Evolutionary conservation across 2,113 vertebrate genomes (phyloP).

Genomic region (Dicerorhinus sumatrensis): DNA sequence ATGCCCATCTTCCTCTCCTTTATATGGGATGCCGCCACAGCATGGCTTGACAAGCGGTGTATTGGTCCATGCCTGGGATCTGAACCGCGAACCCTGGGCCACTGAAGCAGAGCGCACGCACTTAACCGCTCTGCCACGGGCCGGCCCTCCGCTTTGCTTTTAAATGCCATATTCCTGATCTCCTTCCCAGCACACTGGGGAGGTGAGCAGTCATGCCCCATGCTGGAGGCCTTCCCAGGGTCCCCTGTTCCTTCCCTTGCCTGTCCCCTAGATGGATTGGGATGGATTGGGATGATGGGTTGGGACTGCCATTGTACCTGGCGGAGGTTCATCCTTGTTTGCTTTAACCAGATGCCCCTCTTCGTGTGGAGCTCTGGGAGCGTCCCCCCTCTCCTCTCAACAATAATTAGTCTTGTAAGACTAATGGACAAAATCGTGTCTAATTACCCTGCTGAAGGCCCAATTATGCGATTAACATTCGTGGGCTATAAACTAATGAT

Average conservation of each 20-base stretch:
- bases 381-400: constrained; percentile 84
- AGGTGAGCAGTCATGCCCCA: rapidly evolving
- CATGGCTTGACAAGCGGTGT: too few species aligned
- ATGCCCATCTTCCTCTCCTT: too few species aligned
- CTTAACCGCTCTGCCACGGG: too few species aligned
- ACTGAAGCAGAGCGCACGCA: too few species aligned
- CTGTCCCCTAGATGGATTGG: not conserved
- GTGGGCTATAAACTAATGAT: constrained; percentile 92
- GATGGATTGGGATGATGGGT: not conserved
- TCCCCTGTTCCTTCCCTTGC: not conserved
- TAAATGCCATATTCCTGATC: not conserved
- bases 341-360: constrained; percentile 84
- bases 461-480: constrained; percentile 97
- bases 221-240: not conserved
- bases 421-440: constrained; percentile 91
- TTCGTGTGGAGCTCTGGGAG: constrained; percentile 83
- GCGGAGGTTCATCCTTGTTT: constrained; percentile 79
- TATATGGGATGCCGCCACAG: too few species aligned
- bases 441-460: constrained; percentile 96
- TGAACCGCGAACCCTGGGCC: too few species aligned
- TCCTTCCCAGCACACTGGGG: rapidly evolving
- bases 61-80: too few species aligned
- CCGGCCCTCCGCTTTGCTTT: not conserved
- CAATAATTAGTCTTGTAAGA: constrained; percentile 93
- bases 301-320: constrained; percentile 65